Evolutionary conservation across 2,888 invertebrate species (phyloP), one percentile per base, ranked within the genome.

Genomic region (Anorthoa munda): DNA sequence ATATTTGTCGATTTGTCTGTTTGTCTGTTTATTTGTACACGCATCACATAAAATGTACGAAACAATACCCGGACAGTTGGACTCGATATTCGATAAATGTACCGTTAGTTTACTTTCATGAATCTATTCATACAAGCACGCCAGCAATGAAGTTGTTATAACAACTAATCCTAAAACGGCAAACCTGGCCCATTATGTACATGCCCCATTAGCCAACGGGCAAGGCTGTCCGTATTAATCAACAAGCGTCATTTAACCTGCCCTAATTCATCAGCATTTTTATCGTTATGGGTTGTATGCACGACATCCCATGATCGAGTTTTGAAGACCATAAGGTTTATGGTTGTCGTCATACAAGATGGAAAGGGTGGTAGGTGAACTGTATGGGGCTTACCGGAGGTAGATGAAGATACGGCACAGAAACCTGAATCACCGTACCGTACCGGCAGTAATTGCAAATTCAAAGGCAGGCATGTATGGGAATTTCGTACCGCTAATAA

Each of bases 211-310:
- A 65, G 15, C 15, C 66, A 59, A 48, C 45, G 79, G 83, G 64
- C 73, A 51, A n/a, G 66, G 53, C 63, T 53, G 55, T 65, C 83
- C 53, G 79, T 79, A 83, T 72, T 83, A 83, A 79, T 79, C 83
- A 79, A 83, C 83, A 60, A 73, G 74, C 79, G 58, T 79, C 83
- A 79, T 83, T 83, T 66, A 83, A 83, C 83, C 11, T 50, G 45
- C 66, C 73, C 66, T 73, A 46, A 83, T 65, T 72, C 79, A 67
- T 79, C 73, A 72, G 17, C 26, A 60, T 83, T 83, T 78, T 66
- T 68, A 76, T 68, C 56, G 58, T 77, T 78, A 78, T 78, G 58
- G 59, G 26, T 15, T 55, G 15, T 50, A 58, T 46, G 48, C 78
- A 79, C 60, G 82, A 18, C 39, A 81, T 53, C 26, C 60, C 50